Conservation (phyloP, 2,113 vertebrate genomes). For the Xyrauchen texanus region DNA sequence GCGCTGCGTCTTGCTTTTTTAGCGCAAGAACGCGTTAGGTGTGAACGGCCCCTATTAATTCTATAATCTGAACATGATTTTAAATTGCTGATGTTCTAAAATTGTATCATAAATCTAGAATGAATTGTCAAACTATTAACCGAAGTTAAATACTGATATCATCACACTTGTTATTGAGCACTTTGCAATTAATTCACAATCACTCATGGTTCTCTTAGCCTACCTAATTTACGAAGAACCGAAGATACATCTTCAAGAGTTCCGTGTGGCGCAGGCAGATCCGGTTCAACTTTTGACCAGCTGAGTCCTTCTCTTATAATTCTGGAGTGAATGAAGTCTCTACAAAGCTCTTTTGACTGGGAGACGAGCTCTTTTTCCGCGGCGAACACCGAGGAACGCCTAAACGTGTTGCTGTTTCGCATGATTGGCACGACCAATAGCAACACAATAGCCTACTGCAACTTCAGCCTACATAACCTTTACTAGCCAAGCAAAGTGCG, state of each 20-base stretch:
- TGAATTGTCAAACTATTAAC: too few relatives aligned
- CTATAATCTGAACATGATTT: too few relatives aligned
- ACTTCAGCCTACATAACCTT: background rate
- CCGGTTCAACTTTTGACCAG: constrained; percentile 82
- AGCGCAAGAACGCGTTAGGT: too few relatives aligned
- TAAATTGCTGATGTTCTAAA: too few relatives aligned
- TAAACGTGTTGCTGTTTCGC: constrained; percentile 79
- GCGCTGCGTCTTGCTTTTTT: too few relatives aligned
- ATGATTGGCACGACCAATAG: background rate
- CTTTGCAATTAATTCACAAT: too few relatives aligned
- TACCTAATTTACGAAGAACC: constrained; percentile 73
- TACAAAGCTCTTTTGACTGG: constrained; percentile 89
- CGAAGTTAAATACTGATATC: background rate
- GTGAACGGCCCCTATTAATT: too few relatives aligned
- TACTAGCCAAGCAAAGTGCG: too few relatives aligned
- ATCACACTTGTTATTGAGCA: background rate
- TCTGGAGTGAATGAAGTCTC: constrained; percentile 89
- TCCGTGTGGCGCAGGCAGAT: constrained; percentile 70
- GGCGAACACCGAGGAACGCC: constrained; percentile 81
- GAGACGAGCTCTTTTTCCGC: constrained; percentile 89
- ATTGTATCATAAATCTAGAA: too few relatives aligned
- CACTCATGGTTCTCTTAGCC: constrained; percentile 10
- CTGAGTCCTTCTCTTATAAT: constrained; percentile 84
- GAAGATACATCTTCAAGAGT: constrained; percentile 82
- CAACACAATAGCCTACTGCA: background rate